These are phyloP conservation scores for Petrolisthes cinctipes DNA, from an alignment of 2,888 invertebrate genomes.

Conservation along the genomic window DNA sequence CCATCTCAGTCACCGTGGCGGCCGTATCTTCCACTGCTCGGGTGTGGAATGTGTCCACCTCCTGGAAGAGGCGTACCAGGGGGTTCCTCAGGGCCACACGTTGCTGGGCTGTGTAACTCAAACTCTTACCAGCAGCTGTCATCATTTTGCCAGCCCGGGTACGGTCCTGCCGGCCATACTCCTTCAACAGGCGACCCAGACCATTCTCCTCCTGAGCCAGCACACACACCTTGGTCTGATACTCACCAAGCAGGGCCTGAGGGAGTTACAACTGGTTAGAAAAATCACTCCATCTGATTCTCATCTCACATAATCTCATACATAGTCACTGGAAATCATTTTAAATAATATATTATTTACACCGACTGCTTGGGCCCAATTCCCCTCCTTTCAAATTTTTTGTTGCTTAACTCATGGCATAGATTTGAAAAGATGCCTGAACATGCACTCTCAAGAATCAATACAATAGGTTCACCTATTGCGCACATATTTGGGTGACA, in stretches of 20 bases:
- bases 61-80: conserved; percentile 85
- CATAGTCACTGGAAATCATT: neutral
- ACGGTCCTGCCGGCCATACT: conserved; percentile 88
- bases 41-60: conserved; percentile 95
- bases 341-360: too few relatives aligned
- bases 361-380: too few relatives aligned
- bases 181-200: conserved; percentile 93
- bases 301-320: neutral
- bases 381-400: too few relatives aligned
- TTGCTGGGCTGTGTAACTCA: conserved; percentile 92
- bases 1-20: conserved; percentile 90
- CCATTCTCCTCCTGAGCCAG: conserved; percentile 96
- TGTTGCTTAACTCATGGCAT: too few relatives aligned
- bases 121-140: conserved; percentile 85
- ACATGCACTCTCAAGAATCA: too few relatives aligned
- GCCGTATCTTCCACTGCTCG: conserved; percentile 92
- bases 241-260: conserved; percentile 59
- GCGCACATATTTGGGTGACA: too few relatives aligned
- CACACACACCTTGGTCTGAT: conserved; percentile 70
- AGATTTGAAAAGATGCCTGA: too few relatives aligned
- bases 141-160: conserved; percentile 88
- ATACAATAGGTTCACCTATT: too few relatives aligned
- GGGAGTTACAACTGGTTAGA: neutral
- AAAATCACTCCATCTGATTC: neutral
- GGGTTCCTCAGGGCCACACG: conserved; percentile 88